phyloP scores from a whole-genome alignment of 2,888 invertebrate genomes.

The Drosophila kanekoi region DNA sequence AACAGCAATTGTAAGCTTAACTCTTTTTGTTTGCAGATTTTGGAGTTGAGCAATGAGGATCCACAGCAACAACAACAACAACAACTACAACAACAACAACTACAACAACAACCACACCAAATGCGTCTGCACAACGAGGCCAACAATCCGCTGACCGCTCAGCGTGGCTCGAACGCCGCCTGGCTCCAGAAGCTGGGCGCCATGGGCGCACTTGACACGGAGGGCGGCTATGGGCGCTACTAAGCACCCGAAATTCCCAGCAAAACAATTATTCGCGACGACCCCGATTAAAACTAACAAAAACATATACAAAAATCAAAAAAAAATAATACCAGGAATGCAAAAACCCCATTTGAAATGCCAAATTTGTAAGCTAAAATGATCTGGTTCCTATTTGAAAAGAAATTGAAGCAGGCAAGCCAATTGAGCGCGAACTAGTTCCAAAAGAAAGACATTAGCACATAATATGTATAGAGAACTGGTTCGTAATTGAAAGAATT shows the following conservation, averaged over 20 bases:
- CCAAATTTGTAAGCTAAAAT: no score
- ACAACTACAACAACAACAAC: constrained; percentile 47
- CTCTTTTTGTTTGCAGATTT: constrained; percentile 81
- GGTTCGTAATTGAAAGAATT: no score
- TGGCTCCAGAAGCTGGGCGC: constrained; percentile 79
- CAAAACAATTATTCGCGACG: constrained; percentile 39
- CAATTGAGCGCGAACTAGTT: not conserved
- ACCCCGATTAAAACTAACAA: constrained; percentile 17
- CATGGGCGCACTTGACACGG: constrained; percentile 74
- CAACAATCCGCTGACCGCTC: constrained; percentile 60
- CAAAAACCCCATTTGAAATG: constrained; percentile 24
- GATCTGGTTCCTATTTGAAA: no score
- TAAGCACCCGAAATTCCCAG: constrained; percentile 44
- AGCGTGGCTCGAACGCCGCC: constrained; percentile 66
- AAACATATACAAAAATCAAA: not conserved
- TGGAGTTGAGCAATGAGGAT: constrained; percentile 85
- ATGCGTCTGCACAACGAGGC: constrained; percentile 76
- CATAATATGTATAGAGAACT: no score
- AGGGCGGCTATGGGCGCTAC: constrained; percentile 75
- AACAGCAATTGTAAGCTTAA: constrained; percentile 61
- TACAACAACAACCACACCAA: constrained; percentile 48
- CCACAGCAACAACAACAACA: constrained; percentile 66
- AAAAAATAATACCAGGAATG: constrained; percentile 31
- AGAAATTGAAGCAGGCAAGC: no score
- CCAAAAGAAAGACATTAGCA: not conserved